Conservation (phyloP, 1,140 invertebrate species). For the Platyura marginata region DNA sequence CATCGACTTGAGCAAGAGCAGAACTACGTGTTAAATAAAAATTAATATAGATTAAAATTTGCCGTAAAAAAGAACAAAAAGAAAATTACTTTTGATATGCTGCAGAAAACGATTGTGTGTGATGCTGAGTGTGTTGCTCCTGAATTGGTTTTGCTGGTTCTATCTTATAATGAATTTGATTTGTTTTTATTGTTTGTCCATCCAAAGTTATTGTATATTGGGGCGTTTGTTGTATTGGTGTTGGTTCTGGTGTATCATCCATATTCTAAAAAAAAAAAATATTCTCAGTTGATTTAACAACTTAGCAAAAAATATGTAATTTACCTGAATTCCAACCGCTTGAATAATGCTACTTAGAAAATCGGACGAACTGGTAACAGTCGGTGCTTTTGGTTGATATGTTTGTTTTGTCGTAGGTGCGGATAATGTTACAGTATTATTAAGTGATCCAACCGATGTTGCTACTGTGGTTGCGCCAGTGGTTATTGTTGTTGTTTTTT, state of each 20-base stretch:
- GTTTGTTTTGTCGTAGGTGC: slow-evolving; percentile 9
- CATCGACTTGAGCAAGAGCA: slow-evolving; percentile 24
- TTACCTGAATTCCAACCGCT: slow-evolving; percentile 17
- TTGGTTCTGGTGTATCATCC: neutral
- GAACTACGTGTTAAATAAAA: neutral
- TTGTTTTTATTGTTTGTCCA: slow-evolving; percentile 28
- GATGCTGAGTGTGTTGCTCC: slow-evolving; percentile 14
- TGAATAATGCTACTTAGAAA: slow-evolving; percentile 20
- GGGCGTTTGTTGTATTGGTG: neutral
- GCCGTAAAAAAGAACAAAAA: too few relatives aligned
- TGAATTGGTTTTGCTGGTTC: slow-evolving; percentile 24
- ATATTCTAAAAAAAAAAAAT: slow-evolving; percentile 1
- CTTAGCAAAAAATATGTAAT: neutral
- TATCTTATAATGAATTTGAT: slow-evolving; percentile 25
- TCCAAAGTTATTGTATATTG: slow-evolving; percentile 28
- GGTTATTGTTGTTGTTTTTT: slow-evolving; percentile 10
- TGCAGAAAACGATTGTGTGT: slow-evolving; percentile 23
- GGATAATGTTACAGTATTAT: slow-evolving; percentile 16
- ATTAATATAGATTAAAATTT: neutral
- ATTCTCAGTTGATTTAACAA: neutral
- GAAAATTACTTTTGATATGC: too few relatives aligned
- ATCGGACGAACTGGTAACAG: slow-evolving; percentile 7
- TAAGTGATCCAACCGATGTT: slow-evolving; percentile 10
- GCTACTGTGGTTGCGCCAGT: neutral
- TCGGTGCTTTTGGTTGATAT: neutral